Evolutionary conservation across 30 jellyfish, hydroid and myxozoan species (phyloP).

Genomic region (Nemopilema nomurai): DNA sequence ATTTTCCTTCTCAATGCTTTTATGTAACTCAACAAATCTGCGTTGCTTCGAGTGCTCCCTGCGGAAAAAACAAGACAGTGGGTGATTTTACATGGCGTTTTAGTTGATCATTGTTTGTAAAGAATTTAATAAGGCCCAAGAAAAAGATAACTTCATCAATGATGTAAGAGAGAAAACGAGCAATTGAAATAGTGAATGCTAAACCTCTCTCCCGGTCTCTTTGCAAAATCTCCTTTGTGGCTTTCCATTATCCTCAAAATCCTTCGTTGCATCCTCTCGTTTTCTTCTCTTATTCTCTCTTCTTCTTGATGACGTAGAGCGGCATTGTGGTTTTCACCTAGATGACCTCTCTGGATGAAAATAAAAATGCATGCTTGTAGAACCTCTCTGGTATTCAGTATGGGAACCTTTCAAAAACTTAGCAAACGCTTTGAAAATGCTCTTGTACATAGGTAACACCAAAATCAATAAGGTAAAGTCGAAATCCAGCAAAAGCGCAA

Average conservation of each 20-base stretch:
- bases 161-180: no score
- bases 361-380: not conserved
- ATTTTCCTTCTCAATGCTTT: slow-evolving; percentile 48
- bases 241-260: slow-evolving; percentile 16
- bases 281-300: slow-evolving; percentile 30
- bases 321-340: slow-evolving; percentile 1
- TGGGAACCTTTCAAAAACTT: no score
- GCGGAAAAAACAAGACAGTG: not conserved
- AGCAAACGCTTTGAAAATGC: no score
- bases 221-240: not conserved
- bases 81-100: no score
- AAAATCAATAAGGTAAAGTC: no score
- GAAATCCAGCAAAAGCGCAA: no score
- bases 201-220: slow-evolving; percentile 1
- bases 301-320: slow-evolving; percentile 2
- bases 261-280: slow-evolving; percentile 34
- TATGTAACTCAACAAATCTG: not conserved
- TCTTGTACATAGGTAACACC: no score
- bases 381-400: no score
- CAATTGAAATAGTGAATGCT: no score
- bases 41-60: slow-evolving; percentile 6
- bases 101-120: no score
- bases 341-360: not conserved
- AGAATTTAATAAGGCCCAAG: no score
- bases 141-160: no score